Evolutionary conservation across 2,797 vertebrate species (phyloP).

Genomic region (Petrocephalus sullivani): DNA sequence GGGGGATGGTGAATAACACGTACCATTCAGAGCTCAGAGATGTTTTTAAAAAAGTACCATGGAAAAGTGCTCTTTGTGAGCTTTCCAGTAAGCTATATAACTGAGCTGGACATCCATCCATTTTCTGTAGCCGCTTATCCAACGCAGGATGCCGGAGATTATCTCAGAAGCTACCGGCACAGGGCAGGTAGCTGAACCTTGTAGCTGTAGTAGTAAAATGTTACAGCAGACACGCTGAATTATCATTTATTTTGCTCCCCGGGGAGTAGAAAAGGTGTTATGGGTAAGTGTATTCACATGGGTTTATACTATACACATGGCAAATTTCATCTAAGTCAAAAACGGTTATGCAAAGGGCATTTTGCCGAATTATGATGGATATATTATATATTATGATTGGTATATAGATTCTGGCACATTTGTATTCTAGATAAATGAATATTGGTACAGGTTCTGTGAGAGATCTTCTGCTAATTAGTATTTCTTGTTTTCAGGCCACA

Average conservation of each 20-base stretch:
- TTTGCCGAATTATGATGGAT: neutral
- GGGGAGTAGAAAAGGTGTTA: neutral
- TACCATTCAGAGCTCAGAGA: neutral
- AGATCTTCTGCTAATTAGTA: neutral
- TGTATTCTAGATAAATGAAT: neutral
- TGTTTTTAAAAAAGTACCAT: neutral
- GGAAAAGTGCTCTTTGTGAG: neutral
- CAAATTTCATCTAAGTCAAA: neutral
- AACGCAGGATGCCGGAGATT: neutral
- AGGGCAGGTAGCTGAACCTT: neutral
- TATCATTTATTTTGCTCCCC: neutral
- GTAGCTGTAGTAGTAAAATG: neutral
- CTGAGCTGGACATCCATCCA: neutral
- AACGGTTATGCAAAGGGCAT: neutral
- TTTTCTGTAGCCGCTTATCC: neutral
- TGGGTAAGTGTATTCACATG: neutral
- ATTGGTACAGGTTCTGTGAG: neutral
- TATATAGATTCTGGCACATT: neutral
- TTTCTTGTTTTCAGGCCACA: slow-evolving; percentile 33
- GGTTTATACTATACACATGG: neutral
- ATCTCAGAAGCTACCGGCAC: neutral
- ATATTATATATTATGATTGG: no score
- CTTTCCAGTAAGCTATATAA: neutral
- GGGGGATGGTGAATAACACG: neutral
- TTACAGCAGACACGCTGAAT: neutral